These are phyloP conservation scores for Notolepis coatsorum DNA, from an alignment of 2,797 vertebrate genomes.

Conservation along the genomic window DNA sequence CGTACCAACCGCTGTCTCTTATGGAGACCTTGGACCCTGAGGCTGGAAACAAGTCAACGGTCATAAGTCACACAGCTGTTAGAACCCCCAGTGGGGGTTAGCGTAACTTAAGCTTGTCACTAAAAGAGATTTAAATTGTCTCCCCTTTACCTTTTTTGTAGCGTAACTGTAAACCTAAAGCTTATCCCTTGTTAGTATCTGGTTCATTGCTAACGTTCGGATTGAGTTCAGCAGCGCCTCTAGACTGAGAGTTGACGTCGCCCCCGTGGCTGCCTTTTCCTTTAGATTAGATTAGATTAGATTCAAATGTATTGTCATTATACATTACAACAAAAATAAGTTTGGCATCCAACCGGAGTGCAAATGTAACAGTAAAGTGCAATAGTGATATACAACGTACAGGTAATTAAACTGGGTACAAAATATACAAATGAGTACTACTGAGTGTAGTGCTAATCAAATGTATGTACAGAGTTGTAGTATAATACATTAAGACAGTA, in stretches of 20 bases:
- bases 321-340: too few relatives aligned
- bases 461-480: too few relatives aligned
- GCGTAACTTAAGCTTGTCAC: constrained; percentile 6
- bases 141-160: not conserved
- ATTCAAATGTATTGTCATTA: too few relatives aligned
- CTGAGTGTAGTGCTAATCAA: too few relatives aligned
- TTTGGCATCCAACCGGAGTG: too few relatives aligned
- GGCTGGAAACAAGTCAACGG: constrained; percentile 25
- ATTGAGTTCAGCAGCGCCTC: constrained; percentile 9
- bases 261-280: not conserved
- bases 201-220: constrained; percentile 6
- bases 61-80: constrained; percentile 20
- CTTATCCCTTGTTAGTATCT: not conserved
- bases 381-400: too few relatives aligned
- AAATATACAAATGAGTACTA: too few relatives aligned
- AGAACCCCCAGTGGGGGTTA: constrained; percentile 24
- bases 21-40: constrained; percentile 32
- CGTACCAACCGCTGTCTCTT: constrained; percentile 42
- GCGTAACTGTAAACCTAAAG: not conserved
- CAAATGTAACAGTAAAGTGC: too few relatives aligned
- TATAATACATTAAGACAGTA: too few relatives aligned
- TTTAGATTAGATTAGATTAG: too few relatives aligned
- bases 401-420: too few relatives aligned
- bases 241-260: constrained; percentile 8
- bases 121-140: constrained; percentile 4